phyloP scores from a whole-genome alignment of 2,888 invertebrate genomes.

The Heliothis peltigera region DNA sequence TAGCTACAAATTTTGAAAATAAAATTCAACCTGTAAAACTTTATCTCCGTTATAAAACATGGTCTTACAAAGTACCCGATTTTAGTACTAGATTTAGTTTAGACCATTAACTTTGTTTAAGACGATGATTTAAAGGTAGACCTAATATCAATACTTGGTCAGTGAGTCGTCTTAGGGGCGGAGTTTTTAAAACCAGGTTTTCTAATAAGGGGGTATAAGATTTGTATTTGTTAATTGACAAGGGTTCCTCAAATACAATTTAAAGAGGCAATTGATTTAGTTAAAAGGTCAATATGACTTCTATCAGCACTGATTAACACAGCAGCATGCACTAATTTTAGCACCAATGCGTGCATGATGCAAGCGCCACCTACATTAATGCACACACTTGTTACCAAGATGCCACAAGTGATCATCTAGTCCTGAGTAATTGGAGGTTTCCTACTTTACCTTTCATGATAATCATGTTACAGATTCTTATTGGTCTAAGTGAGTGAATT shows the following conservation, averaged over 20 bases:
- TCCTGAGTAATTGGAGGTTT: conserved; percentile 31
- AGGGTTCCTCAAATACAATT: neutral
- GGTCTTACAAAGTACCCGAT: too few species aligned
- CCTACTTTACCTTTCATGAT: conserved; percentile 24
- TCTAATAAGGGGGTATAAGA: too few species aligned
- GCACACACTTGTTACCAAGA: conserved; percentile 26
- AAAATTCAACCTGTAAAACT: too few species aligned
- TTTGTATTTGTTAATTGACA: too few species aligned
- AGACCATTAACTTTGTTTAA: too few species aligned
- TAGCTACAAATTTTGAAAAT: too few species aligned
- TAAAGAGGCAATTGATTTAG: neutral
- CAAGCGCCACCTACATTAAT: conserved; percentile 45
- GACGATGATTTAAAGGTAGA: too few species aligned
- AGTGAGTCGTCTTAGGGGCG: too few species aligned
- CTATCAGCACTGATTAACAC: conserved; percentile 30
- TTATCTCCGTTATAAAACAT: too few species aligned
- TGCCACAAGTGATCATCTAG: conserved; percentile 26
- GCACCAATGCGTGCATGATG: conserved; percentile 31
- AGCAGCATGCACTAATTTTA: conserved; percentile 38
- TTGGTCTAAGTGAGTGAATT: neutral
- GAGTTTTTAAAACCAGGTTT: too few species aligned
- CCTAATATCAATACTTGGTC: too few species aligned
- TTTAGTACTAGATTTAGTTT: too few species aligned
- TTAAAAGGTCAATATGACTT: conserved; percentile 1
- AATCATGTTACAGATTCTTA: neutral